Evolutionary conservation across 1,140 invertebrate genomes (phyloP).

Genomic region (Coptotermes formosanus): DNA sequence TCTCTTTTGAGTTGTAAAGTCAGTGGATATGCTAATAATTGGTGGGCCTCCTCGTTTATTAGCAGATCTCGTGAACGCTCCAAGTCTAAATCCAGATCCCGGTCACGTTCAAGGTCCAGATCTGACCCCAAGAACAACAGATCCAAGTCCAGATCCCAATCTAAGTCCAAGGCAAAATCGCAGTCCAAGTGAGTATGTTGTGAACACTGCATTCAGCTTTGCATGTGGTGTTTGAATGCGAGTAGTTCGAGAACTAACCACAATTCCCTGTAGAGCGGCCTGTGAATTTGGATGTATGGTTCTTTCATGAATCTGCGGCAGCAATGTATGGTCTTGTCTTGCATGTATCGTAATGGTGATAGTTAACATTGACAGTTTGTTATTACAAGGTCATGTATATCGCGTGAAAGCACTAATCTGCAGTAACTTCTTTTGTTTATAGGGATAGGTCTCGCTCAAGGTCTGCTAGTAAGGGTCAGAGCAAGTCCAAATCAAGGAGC

Average conservation of each 20-base stretch:
- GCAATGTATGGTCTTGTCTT: not conserved
- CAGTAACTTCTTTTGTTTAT: not conserved
- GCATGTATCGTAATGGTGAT: not conserved
- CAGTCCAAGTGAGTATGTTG: slow-evolving; percentile 50
- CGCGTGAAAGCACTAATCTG: not conserved
- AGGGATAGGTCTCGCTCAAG: slow-evolving; percentile 32
- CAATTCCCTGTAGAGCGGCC: not conserved
- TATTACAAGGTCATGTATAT: too few relatives aligned
- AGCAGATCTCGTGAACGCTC: slow-evolving; percentile 59
- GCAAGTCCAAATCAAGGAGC: slow-evolving; percentile 34
- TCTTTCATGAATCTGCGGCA: not conserved
- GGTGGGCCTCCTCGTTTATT: slow-evolving; percentile 44
- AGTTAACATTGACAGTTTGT: not conserved
- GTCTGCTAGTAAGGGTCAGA: slow-evolving; percentile 28
- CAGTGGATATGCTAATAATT: not conserved
- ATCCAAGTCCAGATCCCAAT: slow-evolving; percentile 59
- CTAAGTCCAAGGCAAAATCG: slow-evolving; percentile 56
- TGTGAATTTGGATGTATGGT: not conserved
- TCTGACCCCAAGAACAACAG: slow-evolving; percentile 48
- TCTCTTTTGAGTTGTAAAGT: not conserved
- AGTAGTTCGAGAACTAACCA: not conserved
- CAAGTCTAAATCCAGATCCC: slow-evolving; percentile 56
- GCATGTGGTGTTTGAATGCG: not conserved
- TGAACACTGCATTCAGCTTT: not conserved
- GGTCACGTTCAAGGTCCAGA: slow-evolving; percentile 58